phyloP scores from a whole-genome alignment of 1,140 invertebrate genomes.

The Scaptomyza montana region DNA sequence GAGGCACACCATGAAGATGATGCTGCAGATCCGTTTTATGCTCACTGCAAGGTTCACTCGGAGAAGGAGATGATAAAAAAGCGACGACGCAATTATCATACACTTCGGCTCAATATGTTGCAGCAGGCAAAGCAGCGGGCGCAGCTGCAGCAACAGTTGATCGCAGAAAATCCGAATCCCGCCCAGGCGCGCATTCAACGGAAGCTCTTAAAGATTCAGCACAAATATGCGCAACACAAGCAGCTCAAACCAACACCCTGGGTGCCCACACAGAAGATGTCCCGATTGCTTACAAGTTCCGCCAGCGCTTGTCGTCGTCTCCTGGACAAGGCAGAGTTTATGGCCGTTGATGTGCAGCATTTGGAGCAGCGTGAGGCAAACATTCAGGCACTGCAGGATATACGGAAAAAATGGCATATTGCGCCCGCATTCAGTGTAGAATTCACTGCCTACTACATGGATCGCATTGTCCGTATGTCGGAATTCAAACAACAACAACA shows the following conservation, averaged over 20 bases:
- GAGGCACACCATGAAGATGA: constrained; percentile 97
- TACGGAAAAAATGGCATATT: constrained; percentile 96
- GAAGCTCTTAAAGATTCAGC: constrained; percentile 90
- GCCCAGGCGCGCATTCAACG: constrained; percentile 90
- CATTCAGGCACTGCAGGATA: constrained; percentile 91
- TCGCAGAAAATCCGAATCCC: constrained; percentile 84
- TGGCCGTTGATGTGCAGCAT: constrained; percentile 92
- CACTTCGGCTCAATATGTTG: constrained; percentile 91
- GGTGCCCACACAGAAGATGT: constrained; percentile 98
- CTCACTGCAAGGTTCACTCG: constrained; percentile 96
- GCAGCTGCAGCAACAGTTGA: constrained; percentile 77
- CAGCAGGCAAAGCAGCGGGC: constrained; percentile 83
- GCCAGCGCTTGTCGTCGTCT: constrained; percentile 94
- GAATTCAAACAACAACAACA: constrained; percentile 91
- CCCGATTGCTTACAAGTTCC: constrained; percentile 93
- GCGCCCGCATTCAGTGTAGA: constrained; percentile 96
- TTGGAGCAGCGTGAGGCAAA: constrained; percentile 92
- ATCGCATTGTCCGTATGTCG: constrained; percentile 91
- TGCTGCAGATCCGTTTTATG: constrained; percentile 98
- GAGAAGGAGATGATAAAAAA: constrained; percentile 91
- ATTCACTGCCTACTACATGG: constrained; percentile 97
- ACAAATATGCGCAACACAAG: constrained; percentile 90
- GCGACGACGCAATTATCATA: constrained; percentile 94
- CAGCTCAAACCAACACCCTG: constrained; percentile 91
- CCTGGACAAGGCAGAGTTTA: constrained; percentile 93